Evolutionary conservation across 2,113 vertebrate genomes (phyloP).

Genomic region (Neoarius graeffei): DNA sequence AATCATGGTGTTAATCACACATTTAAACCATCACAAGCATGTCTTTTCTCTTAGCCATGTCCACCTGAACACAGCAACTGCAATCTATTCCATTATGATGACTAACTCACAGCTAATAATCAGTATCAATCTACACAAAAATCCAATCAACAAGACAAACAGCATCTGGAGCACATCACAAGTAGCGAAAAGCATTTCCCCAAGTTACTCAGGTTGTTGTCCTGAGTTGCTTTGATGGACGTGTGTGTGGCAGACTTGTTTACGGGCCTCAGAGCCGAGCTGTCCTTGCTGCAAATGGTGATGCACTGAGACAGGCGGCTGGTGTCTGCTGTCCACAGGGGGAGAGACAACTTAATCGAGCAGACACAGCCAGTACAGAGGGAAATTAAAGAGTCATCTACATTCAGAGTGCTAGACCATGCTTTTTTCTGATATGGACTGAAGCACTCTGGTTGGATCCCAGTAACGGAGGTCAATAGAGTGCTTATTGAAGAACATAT

Average conservation of each 20-base stretch:
- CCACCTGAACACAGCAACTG: not conserved
- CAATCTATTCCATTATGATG: not conserved
- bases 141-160: conserved; percentile 13
- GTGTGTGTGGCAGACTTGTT: conserved; percentile 44
- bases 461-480: conserved; percentile 19
- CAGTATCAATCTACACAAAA: conserved; percentile 32
- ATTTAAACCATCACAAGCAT: conserved; percentile 22
- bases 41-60: not conserved
- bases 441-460: conserved; percentile 15
- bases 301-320: conserved; percentile 40
- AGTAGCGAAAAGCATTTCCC: conserved; percentile 26
- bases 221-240: conserved; percentile 26
- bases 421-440: not conserved
- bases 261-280: conserved; percentile 29
- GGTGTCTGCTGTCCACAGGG: conserved; percentile 28
- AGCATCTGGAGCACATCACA: not conserved
- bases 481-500: conserved; percentile 17
- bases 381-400: conserved; percentile 45
- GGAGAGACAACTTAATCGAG: conserved; percentile 54
- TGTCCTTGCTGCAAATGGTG: conserved; percentile 45
- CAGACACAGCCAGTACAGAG: conserved; percentile 30
- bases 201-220: not conserved
- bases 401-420: conserved; percentile 32
- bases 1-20: conserved; percentile 26
- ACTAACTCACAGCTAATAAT: conserved; percentile 35